Evolutionary conservation across 1,140 invertebrate species (phyloP).

Genomic region (Bradysia coprophila): DNA sequence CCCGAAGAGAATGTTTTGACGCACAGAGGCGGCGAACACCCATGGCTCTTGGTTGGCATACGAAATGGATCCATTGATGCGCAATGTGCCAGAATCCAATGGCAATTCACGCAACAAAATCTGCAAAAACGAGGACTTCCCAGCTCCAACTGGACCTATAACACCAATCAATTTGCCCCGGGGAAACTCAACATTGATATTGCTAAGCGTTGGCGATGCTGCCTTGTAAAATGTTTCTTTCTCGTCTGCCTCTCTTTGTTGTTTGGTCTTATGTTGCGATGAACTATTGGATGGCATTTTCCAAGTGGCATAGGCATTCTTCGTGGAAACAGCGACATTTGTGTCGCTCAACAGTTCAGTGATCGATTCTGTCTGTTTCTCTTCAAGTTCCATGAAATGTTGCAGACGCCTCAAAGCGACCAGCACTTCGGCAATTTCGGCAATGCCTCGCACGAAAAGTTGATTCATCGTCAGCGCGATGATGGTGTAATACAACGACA

Average conservation of each 20-base stretch:
- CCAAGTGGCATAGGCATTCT: background rate
- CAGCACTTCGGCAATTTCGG: conserved; percentile 35
- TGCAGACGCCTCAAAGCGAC: conserved; percentile 39
- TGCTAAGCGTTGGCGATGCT: conserved; percentile 18
- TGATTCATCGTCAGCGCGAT: conserved; percentile 41
- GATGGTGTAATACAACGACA: conserved; percentile 40
- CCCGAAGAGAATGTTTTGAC: conserved; percentile 49
- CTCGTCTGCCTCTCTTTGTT: background rate
- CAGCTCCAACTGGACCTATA: conserved; percentile 34
- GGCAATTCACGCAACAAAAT: conserved; percentile 52
- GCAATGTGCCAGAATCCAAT: conserved; percentile 35
- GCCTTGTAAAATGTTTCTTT: background rate
- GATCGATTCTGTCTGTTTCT: conserved; percentile 19
- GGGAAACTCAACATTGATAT: conserved; percentile 28
- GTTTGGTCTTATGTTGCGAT: background rate
- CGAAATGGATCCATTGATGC: conserved; percentile 38
- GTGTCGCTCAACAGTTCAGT: conserved; percentile 2
- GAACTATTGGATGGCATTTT: conserved; percentile 3
- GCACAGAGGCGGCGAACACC: conserved; percentile 36
- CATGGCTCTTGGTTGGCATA: conserved; percentile 62
- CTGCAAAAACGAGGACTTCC: conserved; percentile 34
- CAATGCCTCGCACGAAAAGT: conserved; percentile 51
- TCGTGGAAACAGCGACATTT: background rate
- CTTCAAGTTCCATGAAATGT: conserved; percentile 29
- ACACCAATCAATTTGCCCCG: conserved; percentile 31